Base-by-base conservation (phyloP, 2,888 invertebrate genomes). In the Agrotis ipsilon region DNA sequence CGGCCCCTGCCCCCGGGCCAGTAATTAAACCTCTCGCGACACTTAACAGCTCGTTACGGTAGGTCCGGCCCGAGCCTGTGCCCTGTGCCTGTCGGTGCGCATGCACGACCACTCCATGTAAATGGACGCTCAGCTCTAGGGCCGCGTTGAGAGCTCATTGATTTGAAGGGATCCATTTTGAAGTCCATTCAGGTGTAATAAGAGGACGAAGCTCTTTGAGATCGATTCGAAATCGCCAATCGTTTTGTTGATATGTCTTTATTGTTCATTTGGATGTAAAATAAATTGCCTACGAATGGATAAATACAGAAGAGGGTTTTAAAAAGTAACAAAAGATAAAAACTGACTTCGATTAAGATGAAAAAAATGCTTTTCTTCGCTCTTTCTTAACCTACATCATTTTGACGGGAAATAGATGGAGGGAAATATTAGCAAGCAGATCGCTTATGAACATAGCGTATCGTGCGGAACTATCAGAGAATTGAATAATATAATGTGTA, bases 1-100 rank as follows among this genome's bases (percentile, higher is more conserved):
- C 32, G 5, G 1, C n/a, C 64, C 64, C 49, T 16, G 59, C 58
- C 62, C 74, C 60, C 68, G 45, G 70, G 80, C 51, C 74, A 75
- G 86, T 92, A 92, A 93, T 93, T 92, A 93, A 91, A 87, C 86
- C 85, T 80, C 87, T 83, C 87, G 89, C 88, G 91, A 92, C 92
- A 92, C 91, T 91, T 89, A 83, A 82, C 89, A 85, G 87, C 87
- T 87, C 86, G 91, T 92, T 92, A 90, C 88, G 88, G 91, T 92
- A 93, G 93, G 93, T 93, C 92, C 88, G 88, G 90, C 68, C 78
- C 16, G 43, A 19, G 57, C 54, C 27, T 58, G 51, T n/a, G 46
- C 51, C 39, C 45, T 48, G 63, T 52, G 63, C 46, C 19, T 19
- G 19, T 45, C n/a, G n/a, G n/a, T n/a, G n/a, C n/a, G 39, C 24